These are phyloP conservation scores for Scolanthus callimorphus DNA, from an alignment of 92 coral and sea anemone species.

Conservation along the genomic window DNA sequence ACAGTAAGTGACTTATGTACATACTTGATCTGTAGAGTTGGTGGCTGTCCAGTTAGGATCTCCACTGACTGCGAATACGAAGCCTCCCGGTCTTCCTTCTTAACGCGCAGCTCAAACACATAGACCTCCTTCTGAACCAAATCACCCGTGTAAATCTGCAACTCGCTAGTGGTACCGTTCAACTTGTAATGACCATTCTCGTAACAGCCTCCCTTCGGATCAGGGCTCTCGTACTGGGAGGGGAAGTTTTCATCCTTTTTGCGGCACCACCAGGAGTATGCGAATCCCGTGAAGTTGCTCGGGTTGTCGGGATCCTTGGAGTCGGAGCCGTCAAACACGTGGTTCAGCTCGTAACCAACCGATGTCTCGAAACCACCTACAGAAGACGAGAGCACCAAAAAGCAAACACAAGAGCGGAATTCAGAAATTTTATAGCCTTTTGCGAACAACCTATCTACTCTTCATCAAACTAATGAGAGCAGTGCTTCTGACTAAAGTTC, in stretches of 20 bases:
- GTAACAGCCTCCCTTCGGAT: slow-evolving; percentile 73
- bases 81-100: slow-evolving; percentile 55
- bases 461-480: no score
- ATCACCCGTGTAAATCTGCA: slow-evolving; percentile 58
- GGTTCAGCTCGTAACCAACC: slow-evolving; percentile 58
- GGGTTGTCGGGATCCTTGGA: slow-evolving; percentile 84
- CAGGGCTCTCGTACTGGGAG: slow-evolving; percentile 17
- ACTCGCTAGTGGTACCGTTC: slow-evolving; percentile 32
- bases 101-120: slow-evolving; percentile 52
- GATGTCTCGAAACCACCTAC: slow-evolving; percentile 82
- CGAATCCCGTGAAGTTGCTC: slow-evolving; percentile 52
- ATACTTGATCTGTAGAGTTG: slow-evolving; percentile 82
- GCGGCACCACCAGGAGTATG: slow-evolving; percentile 79
- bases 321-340: slow-evolving; percentile 70
- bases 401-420: no score
- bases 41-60: slow-evolving; percentile 76
- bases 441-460: no score
- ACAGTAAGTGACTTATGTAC: slow-evolving; percentile 7
- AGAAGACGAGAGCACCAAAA: no score
- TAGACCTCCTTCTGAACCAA: slow-evolving; percentile 56
- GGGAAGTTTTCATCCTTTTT: slow-evolving; percentile 52
- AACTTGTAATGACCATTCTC: slow-evolving; percentile 50
- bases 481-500: no score
- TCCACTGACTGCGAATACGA: slow-evolving; percentile 56
- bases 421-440: no score